phyloP scores from a whole-genome alignment of 1,140 invertebrate species.

The Diabrotica virgifera region DNA sequence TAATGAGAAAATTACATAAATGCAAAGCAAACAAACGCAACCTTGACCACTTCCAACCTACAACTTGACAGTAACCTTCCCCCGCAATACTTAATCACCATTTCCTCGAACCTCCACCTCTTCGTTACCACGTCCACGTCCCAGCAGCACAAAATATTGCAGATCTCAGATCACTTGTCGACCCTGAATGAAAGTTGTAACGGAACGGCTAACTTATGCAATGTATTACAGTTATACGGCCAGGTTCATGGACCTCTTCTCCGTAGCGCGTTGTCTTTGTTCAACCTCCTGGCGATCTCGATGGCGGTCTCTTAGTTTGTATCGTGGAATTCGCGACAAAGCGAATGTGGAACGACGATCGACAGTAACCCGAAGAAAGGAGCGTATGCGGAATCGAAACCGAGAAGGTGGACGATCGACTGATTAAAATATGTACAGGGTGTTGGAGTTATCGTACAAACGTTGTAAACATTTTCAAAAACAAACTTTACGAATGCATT shows the following conservation, averaged over 20 bases:
- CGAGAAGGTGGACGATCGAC: no score
- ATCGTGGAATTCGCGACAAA: slow-evolving; percentile 28
- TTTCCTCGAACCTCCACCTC: neutral
- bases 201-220: slow-evolving; percentile 45
- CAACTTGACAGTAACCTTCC: neutral
- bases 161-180: slow-evolving; percentile 15
- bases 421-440: no score
- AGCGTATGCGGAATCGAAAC: slow-evolving; percentile 26
- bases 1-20: no score
- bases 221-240: slow-evolving; percentile 46
- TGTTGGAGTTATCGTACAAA: no score
- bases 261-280: slow-evolving; percentile 18
- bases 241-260: slow-evolving; percentile 40
- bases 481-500: no score
- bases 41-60: neutral
- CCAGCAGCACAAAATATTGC: slow-evolving; percentile 3
- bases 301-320: slow-evolving; percentile 22
- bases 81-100: neutral
- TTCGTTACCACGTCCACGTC: no score
- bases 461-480: no score
- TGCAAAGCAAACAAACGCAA: neutral
- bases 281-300: neutral
- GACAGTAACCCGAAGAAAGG: slow-evolving; percentile 41
- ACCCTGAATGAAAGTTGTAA: slow-evolving; percentile 47
- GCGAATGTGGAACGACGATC: slow-evolving; percentile 42